Conservation (phyloP, 1,140 invertebrate species). For the Bilobella aurantiaca region DNA sequence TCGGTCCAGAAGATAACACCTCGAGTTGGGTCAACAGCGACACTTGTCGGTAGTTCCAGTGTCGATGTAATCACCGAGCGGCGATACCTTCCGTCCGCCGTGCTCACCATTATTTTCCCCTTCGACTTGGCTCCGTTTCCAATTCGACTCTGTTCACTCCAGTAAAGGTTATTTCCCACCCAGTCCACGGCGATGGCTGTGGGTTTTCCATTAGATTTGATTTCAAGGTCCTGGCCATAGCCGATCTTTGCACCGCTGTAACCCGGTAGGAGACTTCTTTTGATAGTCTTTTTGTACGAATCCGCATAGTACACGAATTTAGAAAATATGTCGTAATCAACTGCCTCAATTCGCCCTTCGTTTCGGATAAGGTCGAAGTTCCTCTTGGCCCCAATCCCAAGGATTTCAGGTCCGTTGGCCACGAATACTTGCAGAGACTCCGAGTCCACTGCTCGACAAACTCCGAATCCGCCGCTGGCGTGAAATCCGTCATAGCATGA, state of each 20-base stretch:
- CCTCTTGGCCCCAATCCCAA: conserved; percentile 57
- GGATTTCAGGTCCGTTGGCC: conserved; percentile 74
- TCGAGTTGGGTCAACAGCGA: conserved; percentile 74
- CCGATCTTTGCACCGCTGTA: conserved; percentile 56
- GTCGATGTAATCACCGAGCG: conserved; percentile 51
- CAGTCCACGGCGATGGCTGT: conserved; percentile 81
- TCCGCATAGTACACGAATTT: conserved; percentile 65
- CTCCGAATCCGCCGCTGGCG: conserved; percentile 63
- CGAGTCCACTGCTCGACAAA: conserved; percentile 55
- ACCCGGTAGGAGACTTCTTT: conserved; percentile 78
- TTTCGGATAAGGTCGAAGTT: conserved; percentile 64
- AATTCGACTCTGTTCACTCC: conserved; percentile 67
- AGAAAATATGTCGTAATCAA: conserved; percentile 63
- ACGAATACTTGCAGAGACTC: conserved; percentile 38
- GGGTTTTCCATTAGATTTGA: conserved; percentile 55
- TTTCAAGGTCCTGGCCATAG: conserved; percentile 73
- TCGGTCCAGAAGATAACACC: conserved; percentile 86
- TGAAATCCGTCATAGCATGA: conserved; percentile 72
- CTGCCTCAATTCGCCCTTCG: conserved; percentile 72
- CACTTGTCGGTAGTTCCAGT: conserved; percentile 69
- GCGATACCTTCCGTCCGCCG: conserved; percentile 78
- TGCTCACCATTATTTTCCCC: conserved; percentile 70
- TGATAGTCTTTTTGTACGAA: conserved; percentile 75
- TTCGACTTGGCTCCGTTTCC: conserved; percentile 49
- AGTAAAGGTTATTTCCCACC: conserved; percentile 84